Base-by-base conservation (phyloP, 2,888 invertebrate genomes). In the Scaptomyza parva region DNA sequence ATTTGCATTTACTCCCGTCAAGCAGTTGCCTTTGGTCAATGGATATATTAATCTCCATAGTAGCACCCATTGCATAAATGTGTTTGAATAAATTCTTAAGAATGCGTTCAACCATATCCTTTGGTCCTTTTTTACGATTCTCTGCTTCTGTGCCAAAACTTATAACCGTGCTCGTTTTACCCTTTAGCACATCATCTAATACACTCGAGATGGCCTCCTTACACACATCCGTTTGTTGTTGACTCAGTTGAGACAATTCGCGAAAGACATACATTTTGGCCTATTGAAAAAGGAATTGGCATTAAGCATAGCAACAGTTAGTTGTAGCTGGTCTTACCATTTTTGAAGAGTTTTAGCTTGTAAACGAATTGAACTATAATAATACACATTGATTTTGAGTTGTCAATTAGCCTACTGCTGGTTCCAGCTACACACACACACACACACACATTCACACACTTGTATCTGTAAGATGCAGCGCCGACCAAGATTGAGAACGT, bases 361-460 rank as follows among this genome's bases (percentile, higher is more conserved):
- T 55, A 26, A 33, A 61, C 44, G 26, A 61, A 64, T 65, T 52
- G 28, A 70, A 70, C 47, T 63, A 41, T 20, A 61, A 41, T 20
- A 50, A 58, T 44, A 63, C 53, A 53, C 22, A 22, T 18, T 43
- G 61, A 73, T 67, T 77, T 65, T 39, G 58, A 52, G 35, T 51
- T 81, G 65, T 76, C 76, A 76, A 81, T 81, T 74, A 67, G 72
- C 72, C 82, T 76, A 76, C 82, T 78, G 60, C 48, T 24, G 41
- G 22, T 44, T 47, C 35, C 33, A 26, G 28, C 4, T 26, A 51
- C n/a, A 30, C n/a, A 30, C 4, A n/a, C 11, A 26, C 11, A 6
- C 7, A 51, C 3, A 22, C 4, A 17, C 4, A 28, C 6, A 39
- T 12, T 2, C n/a, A 22, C 2, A 43, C 5, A 14, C 5, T 4